These are phyloP conservation scores for Microplitis manilae DNA, from an alignment of 2,888 invertebrate genomes.

Conservation along the genomic window DNA sequence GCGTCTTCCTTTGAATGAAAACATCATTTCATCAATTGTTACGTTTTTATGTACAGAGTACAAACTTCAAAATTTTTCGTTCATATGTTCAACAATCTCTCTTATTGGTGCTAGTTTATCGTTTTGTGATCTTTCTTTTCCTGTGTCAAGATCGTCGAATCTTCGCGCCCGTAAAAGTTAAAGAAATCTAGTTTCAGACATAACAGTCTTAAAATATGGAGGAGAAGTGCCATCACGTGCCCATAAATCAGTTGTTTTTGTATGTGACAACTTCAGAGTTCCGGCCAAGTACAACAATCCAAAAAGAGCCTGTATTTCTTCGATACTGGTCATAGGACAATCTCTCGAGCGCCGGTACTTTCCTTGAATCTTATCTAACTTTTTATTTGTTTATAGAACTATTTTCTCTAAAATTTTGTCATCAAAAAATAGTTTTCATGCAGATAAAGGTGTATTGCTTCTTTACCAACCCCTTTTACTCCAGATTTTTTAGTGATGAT, in stretches of 20 bases:
- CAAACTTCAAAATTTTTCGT: slow-evolving; percentile 22
- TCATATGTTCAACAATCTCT: slow-evolving; percentile 29
- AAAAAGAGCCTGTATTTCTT: neutral
- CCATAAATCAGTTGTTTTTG: neutral
- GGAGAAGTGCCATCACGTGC: neutral
- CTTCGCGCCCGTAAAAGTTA: neutral
- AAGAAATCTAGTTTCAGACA: neutral
- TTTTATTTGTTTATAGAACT: neutral
- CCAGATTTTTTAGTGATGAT: neutral
- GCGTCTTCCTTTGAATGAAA: slow-evolving; percentile 41
- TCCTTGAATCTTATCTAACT: neutral
- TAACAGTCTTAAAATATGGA: neutral
- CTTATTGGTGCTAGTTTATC: slow-evolving; percentile 42
- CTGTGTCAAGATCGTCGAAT: neutral
- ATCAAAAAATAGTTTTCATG: neutral
- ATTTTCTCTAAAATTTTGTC: neutral
- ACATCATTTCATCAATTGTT: slow-evolving; percentile 44
- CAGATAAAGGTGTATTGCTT: neutral
- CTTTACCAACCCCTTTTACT: neutral
- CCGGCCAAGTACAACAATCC: neutral
- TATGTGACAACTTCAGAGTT: neutral
- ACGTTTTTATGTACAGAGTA: slow-evolving; percentile 24
- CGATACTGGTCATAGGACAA: neutral
- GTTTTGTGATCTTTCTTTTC: slow-evolving; percentile 1
- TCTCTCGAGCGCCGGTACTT: neutral